Conservation (phyloP, 2,888 invertebrate genomes). For the Amphimallon solstitiale region DNA sequence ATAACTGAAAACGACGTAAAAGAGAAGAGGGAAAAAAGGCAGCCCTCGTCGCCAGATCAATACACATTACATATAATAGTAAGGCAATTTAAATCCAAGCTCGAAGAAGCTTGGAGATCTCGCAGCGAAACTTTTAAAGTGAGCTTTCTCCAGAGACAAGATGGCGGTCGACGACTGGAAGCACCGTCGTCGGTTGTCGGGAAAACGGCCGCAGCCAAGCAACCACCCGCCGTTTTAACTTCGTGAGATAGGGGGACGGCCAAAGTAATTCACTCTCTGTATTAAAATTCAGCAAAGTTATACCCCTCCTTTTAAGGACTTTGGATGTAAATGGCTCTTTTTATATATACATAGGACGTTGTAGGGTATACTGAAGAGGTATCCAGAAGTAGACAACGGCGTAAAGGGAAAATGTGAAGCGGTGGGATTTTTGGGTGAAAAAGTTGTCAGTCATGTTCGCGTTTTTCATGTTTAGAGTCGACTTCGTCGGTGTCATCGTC, state of each 20-base stretch:
- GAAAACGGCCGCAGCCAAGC: slow-evolving; percentile 45
- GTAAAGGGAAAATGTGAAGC: too few relatives aligned
- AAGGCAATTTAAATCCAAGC: slow-evolving; percentile 58
- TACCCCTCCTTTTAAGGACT: slow-evolving; percentile 52
- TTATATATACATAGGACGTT: slow-evolving; percentile 51
- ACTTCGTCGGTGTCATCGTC: too few relatives aligned
- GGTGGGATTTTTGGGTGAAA: too few relatives aligned
- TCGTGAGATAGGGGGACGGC: slow-evolving; percentile 14
- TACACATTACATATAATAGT: slow-evolving; percentile 60
- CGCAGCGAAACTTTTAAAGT: slow-evolving; percentile 60
- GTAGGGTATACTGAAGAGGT: background rate
- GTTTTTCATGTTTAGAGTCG: too few relatives aligned
- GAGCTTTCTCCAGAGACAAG: slow-evolving; percentile 60
- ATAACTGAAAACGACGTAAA: background rate
- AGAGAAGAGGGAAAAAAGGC: slow-evolving; percentile 12
- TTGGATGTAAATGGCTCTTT: slow-evolving; percentile 59
- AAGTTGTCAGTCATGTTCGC: too few relatives aligned
- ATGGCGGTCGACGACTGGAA: slow-evolving; percentile 51
- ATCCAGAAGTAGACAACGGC: too few relatives aligned
- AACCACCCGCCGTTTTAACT: background rate
- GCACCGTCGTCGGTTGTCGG: slow-evolving; percentile 36
- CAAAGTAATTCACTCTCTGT: slow-evolving; percentile 58
- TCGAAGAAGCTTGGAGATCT: slow-evolving; percentile 46
- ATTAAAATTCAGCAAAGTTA: slow-evolving; percentile 55
- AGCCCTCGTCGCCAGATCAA: slow-evolving; percentile 49